Conservation (phyloP, 2,888 invertebrate species). For the Nebria brevicollis region DNA sequence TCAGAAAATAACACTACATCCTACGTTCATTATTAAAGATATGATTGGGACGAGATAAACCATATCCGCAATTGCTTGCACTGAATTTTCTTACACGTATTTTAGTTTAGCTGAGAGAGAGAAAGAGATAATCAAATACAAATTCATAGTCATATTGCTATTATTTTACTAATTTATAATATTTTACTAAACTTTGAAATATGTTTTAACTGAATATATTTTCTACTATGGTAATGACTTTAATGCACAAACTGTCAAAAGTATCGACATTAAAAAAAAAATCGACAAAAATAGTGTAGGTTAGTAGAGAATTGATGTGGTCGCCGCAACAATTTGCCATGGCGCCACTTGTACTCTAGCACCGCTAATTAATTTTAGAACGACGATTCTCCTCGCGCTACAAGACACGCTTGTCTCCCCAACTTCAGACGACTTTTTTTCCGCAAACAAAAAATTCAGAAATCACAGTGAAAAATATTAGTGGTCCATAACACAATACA, state of each 20-base stretch:
- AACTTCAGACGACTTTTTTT: conserved; percentile 8
- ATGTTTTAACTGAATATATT: too few species aligned
- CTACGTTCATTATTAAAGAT: not conserved
- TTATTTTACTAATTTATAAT: too few species aligned
- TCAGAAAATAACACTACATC: not conserved
- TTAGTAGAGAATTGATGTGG: not conserved
- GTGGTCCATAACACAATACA: conserved; percentile 37
- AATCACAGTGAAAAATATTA: conserved; percentile 35
- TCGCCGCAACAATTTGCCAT: not conserved
- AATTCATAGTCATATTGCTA: too few species aligned
- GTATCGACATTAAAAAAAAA: too few species aligned
- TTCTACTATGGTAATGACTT: too few species aligned
- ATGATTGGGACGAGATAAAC: not conserved
- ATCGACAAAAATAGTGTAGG: not conserved
- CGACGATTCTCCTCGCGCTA: not conserved
- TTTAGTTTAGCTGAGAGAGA: too few species aligned
- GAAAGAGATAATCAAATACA: too few species aligned
- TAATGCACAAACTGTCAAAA: too few species aligned
- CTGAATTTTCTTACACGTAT: too few species aligned
- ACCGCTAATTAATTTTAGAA: conserved; percentile 17
- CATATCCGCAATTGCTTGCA: too few species aligned
- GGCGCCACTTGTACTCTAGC: conserved; percentile 13
- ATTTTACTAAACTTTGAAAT: too few species aligned
- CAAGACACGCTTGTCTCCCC: conserved; percentile 5
- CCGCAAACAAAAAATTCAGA: conserved; percentile 8